Base-by-base conservation (phyloP, 2,113 vertebrate genomes). In the Microcebus murinus region DNA sequence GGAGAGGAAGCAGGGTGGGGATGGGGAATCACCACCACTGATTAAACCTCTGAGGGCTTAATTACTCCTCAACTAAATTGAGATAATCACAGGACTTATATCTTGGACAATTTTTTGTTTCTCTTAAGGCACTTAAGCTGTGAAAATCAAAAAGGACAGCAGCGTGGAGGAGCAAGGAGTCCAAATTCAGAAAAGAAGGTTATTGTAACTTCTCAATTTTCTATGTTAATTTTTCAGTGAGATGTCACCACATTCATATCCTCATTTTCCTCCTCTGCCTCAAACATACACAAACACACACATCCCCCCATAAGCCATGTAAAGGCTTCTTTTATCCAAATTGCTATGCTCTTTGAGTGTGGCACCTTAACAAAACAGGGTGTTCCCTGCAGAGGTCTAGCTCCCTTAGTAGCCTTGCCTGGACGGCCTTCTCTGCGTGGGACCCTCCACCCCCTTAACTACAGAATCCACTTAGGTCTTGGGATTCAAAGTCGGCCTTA, bases 191-290 rank as follows among this genome's bases (percentile, higher is more conserved):
- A 90, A 74, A 68, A 52, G 29, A 74, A 63, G 3, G 17, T 80
- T 91, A 87, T 45, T 65, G 9, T 48, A 77, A 55, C 17, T 48
- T 96, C 17, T 97, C 63, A 21, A 52, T 84, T 96, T 93, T 95
- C 50, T 55, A 36, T 17, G 2, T 18, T 87, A 55, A 63, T 88
- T 65, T 92, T 96, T 73, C 17, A 74, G 6, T 79, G 18, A 92
- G 8, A 29, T 92, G 36, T 59, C 15, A 82, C 12, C 25, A 63
- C 31, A 82, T 68, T 70, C 83, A 93, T 45, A 65, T 14, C 10
- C 61, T 92, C 18, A 29, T 34, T 94, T 89, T 94, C 36, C 92
- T 88, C 18, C 42, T 55, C 23, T 92, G 63, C 90, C 42, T 87
- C 29, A 82, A 17, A 91, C 12, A 94, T 29, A 74, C 4, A 50